Evolutionary conservation across 2,113 vertebrate genomes (phyloP).

Genomic region (Tupaia chinensis): DNA sequence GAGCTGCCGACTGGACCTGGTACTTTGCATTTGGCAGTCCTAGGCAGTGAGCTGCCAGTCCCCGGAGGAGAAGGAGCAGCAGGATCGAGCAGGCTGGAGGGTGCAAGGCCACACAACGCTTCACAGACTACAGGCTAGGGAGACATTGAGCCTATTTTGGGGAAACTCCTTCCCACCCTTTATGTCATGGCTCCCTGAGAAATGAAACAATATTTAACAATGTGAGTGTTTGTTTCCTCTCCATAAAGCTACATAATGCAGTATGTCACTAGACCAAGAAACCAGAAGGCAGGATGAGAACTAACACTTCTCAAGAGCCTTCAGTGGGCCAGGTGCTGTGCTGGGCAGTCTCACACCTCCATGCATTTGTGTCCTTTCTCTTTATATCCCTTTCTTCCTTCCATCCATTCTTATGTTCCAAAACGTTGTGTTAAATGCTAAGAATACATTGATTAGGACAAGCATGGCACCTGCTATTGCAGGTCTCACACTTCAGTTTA

Average conservation of each 20-base stretch:
- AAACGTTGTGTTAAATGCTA: not conserved
- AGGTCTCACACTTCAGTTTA: not conserved
- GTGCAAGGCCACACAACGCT: accelerated
- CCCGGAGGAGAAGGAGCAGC: not conserved
- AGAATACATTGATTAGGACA: not conserved
- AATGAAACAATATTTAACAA: not conserved
- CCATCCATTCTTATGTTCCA: not conserved
- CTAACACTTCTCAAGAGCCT: not conserved
- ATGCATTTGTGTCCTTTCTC: too few species aligned
- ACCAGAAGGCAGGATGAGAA: not conserved
- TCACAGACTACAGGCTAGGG: not conserved
- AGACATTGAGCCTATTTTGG: not conserved
- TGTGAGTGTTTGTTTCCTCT: not conserved
- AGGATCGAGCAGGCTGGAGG: too few species aligned
- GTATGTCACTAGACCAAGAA: not conserved
- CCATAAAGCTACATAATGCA: not conserved
- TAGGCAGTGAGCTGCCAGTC: too few species aligned
- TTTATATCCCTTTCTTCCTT: too few species aligned
- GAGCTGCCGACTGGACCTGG: not conserved
- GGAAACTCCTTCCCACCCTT: not conserved
- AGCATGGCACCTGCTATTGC: not conserved
- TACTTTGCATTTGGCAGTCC: not conserved
- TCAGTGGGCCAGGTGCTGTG: not conserved
- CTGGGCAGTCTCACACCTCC: not conserved
- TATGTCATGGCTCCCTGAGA: not conserved